Conservation (phyloP, 2,797 vertebrate genomes). For the Borostomias antarcticus region DNA sequence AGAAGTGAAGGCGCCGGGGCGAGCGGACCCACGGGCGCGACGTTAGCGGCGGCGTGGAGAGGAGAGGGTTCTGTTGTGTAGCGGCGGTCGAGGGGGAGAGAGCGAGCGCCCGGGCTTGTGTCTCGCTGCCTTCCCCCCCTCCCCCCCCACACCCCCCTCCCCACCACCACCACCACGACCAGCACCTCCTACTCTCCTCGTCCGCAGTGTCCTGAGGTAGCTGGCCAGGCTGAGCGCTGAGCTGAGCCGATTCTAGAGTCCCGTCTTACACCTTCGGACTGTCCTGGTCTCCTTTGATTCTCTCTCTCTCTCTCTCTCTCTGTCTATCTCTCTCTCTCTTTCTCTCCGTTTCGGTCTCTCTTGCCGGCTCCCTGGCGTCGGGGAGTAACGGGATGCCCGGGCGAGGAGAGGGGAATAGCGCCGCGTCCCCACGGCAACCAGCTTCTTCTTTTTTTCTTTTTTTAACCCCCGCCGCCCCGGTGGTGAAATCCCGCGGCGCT, state of each 20-base stretch:
- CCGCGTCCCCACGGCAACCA: constrained; percentile 58
- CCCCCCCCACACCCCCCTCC: constrained; percentile 29
- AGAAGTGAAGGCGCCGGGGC: constrained; percentile 51
- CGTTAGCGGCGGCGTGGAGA: constrained; percentile 72
- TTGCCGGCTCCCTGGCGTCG: constrained; percentile 62
- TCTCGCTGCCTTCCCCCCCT: constrained; percentile 21
- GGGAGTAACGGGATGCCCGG: constrained; percentile 42
- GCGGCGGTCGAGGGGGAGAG: constrained; percentile 74
- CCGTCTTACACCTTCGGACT: constrained; percentile 63
- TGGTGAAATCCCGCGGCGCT: constrained; percentile 55
- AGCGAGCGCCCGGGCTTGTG: constrained; percentile 64
- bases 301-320: constrained; percentile 36
- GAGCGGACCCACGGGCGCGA: constrained; percentile 69
- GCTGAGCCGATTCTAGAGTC: constrained; percentile 74
- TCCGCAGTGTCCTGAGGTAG: constrained; percentile 79
- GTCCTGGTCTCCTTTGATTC: constrained; percentile 57
- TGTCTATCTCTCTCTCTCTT: constrained; percentile 67
- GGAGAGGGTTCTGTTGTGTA: constrained; percentile 73
- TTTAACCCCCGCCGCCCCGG: constrained; percentile 55
- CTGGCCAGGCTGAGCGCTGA: constrained; percentile 74
- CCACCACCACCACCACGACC: constrained; percentile 54
- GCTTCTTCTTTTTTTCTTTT: too few relatives aligned
- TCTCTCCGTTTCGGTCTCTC: not conserved
- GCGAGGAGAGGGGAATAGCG: constrained; percentile 19
- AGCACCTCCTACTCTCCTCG: too few relatives aligned